Conservation (phyloP, 2,888 invertebrate genomes). For the Cordilura impudica region DNA sequence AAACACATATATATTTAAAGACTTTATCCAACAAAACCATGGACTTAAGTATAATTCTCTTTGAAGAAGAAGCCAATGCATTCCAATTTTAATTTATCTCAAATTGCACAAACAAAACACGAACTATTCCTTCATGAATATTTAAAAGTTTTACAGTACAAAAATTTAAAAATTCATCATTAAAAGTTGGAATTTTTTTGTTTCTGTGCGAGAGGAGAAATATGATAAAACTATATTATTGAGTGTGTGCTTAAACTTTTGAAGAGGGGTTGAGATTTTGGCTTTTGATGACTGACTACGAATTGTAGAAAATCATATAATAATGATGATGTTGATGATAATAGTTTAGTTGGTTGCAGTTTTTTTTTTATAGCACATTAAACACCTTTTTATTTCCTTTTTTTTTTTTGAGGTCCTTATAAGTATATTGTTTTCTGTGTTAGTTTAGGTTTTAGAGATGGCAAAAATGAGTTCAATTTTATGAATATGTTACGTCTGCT, state of each 20-base stretch:
- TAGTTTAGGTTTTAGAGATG: too few relatives aligned
- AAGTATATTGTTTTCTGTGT: too few relatives aligned
- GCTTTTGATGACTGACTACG: constrained; percentile 31
- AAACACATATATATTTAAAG: too few relatives aligned
- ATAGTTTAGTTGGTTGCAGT: constrained; percentile 12
- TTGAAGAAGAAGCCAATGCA: too few relatives aligned
- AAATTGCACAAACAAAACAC: neutral
- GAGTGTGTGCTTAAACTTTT: neutral
- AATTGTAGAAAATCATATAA: neutral
- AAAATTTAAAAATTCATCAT: constrained; percentile 56
- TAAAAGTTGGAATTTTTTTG: constrained; percentile 52
- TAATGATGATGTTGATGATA: constrained; percentile 10
- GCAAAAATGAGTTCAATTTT: too few relatives aligned
- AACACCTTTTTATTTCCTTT: constrained; percentile 38
- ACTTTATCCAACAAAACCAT: constrained; percentile 16
- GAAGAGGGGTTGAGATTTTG: constrained; percentile 4
- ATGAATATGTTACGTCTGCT: too few relatives aligned
- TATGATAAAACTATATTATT: neutral
- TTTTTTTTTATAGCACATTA: constrained; percentile 5
- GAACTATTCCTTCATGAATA: constrained; percentile 51
- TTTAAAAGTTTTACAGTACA: constrained; percentile 56
- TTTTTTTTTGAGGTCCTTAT: too few relatives aligned
- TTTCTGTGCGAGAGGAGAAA: neutral
- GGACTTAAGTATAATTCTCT: constrained; percentile 4
- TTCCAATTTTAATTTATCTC: neutral